phyloP scores from a whole-genome alignment of 1,140 invertebrate genomes.

The silkworm (Bombyx mori) region ASM3026992v2 NC_085116.1:11558501-11559000 shows the following conservation, averaged over 20 bases:
- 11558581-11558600: constrained; percentile 67
- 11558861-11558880: constrained; percentile 66
- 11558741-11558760: constrained; percentile 64
- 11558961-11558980: constrained; percentile 61
- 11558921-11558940: constrained; percentile 40
- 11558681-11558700: constrained; percentile 69
- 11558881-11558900: constrained; percentile 49
- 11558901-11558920: constrained; percentile 46
- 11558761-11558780: constrained; percentile 68
- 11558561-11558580: constrained; percentile 69
- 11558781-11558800: constrained; percentile 65
- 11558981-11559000: constrained; percentile 66
- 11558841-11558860: constrained; percentile 62
- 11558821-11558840: constrained; percentile 43
- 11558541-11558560: constrained; percentile 66
- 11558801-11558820: constrained; percentile 63
- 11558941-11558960: constrained; percentile 63
- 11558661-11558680: constrained; percentile 69
- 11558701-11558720: constrained; percentile 69
- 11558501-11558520: constrained; percentile 62
- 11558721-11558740: constrained; percentile 69
- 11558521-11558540: constrained; percentile 68
- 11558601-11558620: constrained; percentile 65
- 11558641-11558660: constrained; percentile 64
- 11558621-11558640: constrained; percentile 58